Base-by-base conservation (phyloP, 2,888 invertebrate genomes). In the Drosophila buzzatii region DNA sequence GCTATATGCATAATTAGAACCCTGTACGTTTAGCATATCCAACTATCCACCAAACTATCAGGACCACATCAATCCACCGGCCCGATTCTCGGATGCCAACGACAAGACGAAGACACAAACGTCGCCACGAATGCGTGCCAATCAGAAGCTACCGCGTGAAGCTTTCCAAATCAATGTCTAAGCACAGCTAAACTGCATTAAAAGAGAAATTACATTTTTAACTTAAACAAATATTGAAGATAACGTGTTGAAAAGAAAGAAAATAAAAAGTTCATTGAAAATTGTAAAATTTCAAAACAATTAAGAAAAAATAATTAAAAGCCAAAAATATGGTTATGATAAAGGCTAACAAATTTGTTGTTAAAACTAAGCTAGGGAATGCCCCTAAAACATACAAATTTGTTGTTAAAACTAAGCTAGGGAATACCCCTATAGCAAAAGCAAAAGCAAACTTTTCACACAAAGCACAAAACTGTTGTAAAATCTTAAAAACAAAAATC, bases 31-130 rank as follows among this genome's bases (percentile, higher is more conserved):
- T 94, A 96, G 96, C 94, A 96, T 96, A 94, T 96, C 96, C 85
- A 96, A 96, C 93, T 96, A 96, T 93, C 95, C 95, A 89, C 95
- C 95, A 87, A 96, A 96, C 93, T 96, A 96, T 95, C 96, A 95
- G 94, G 96, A 96, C 91, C 95, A 96, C 93, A 96, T 97, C 91
- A 96, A 97, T 94, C 97, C 97, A 90, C 97, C 97, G 91, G 95
- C 96, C 91, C 95, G 97, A 79, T 97, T 97, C 95, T 97, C 97
- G 86, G 97, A 97, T 88, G 88, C 90, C 76, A 94, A 91, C 82
- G 93, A 94, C 76, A 92, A 92, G 93, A 76, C 91, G 60, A 92
- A 92, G 85, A 89, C 91, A 59, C 93, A 93, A 79, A 91, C 94
- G 90, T 91, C 93, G 79, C 93, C 93, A 81, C 92, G 93, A 75